Base-by-base conservation (phyloP, 2,797 vertebrate genomes). In the Anguilla marmorata region DNA sequence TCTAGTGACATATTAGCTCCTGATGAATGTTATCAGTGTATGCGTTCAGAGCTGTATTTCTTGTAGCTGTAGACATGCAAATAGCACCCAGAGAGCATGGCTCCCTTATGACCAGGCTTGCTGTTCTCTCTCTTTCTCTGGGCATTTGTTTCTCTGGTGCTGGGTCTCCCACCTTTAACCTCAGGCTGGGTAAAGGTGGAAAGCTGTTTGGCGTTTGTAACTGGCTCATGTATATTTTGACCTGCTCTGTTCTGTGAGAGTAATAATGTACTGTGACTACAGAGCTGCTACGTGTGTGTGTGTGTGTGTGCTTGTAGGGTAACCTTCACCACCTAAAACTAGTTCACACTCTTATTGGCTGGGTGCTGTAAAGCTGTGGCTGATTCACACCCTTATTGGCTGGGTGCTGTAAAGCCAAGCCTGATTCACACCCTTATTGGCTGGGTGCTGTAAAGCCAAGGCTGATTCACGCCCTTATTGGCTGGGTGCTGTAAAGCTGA, bases 21-120 rank as follows among this genome's bases (percentile, higher is more conserved):
- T 9, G 27, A 16, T n/a, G 45, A 85, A 50, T 45, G 50, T 24
- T 50, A 37, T 48, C 16, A 45, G 58, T 84, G 24, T 5, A 27
- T 69, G 84, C 56, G 85, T 86, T 87, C 87, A 87, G 86, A 86
- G 69, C 37, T 33, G 33, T 69, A 14, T 86, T 87, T 84, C 56
- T 84, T 72, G 52, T 45, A 16, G 33, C 60, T 56, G 45, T 56
- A 37, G 41, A n/a, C 4, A 85, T 69, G 85, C 85, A 79, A 88
- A 87, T 30, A 84, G 58, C 45, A 83, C 48, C 37, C 24, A 79
- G 4, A 1, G 41, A 7, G 19, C 14, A 16, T 37, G 41, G 66
- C 9, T 50, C 58, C 79, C 52, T 87, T 83, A 87, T n/a, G 27
- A 33, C 14, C 74, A 5, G 4, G 41, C 27, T 30, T 19, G 21